A percentile compares a stretch with the other conserved stretches of the same genome.
These are phyloP conservation scores for Lynx canadensis DNA, from an alignment of 2,113 vertebrate genomes.

Conservation along the genomic window DNA sequence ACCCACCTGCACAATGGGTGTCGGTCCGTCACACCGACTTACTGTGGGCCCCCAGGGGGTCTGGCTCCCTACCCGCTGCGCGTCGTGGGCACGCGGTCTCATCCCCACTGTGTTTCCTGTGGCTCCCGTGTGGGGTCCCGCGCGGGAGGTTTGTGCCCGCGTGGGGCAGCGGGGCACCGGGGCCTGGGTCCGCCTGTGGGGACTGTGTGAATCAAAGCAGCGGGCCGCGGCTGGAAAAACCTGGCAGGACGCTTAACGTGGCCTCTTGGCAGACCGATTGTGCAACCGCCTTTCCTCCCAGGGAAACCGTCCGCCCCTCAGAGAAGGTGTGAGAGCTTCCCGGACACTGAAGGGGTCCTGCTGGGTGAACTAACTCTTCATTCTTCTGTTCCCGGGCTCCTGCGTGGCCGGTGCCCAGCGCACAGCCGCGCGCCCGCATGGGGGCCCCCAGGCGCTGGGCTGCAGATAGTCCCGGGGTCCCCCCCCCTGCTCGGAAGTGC, in stretches of 20 bases:
- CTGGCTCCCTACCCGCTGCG: rapidly evolving
- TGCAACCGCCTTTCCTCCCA: neutral
- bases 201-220: neutral
- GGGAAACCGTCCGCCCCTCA: neutral
- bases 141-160: neutral
- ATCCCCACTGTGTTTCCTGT: neutral
- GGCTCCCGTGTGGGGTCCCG: neutral
- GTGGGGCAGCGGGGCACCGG: neutral
- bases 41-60: rapidly evolving
- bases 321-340: conserved; percentile 29
- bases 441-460: neutral
- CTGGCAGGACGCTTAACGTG: neutral
- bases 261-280: neutral
- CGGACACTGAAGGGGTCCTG: neutral
- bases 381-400: rapidly evolving
- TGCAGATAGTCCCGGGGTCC: neutral
- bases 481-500: neutral
- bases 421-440: rapidly evolving
- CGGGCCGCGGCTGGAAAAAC: neutral
- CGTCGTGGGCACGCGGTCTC: rapidly evolving
- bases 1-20: neutral
- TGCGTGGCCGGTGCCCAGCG: neutral
- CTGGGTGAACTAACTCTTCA: neutral
- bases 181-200: neutral
- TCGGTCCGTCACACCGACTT: rapidly evolving